These are phyloP conservation scores for Thalassophryne amazonica DNA, from an alignment of 2,797 vertebrate species.

Conservation along the genomic window DNA sequence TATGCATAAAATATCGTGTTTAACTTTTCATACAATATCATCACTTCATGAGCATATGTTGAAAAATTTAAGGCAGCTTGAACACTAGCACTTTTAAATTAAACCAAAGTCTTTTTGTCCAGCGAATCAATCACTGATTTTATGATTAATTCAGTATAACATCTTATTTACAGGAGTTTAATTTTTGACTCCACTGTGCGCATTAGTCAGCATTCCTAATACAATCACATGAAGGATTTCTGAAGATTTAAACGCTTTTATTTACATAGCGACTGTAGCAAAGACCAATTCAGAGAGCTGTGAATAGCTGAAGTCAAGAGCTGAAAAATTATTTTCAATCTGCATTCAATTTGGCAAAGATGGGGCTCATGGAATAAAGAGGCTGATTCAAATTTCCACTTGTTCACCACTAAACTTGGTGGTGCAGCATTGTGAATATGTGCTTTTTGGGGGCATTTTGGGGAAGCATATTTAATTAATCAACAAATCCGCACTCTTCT, in stretches of 20 bases:
- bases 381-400: conserved; percentile 93
- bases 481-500: conserved; percentile 89
- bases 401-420: conserved; percentile 92
- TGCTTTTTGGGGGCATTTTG: conserved; percentile 73
- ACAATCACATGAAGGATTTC: conserved; percentile 81
- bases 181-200: conserved; percentile 19
- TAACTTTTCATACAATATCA: no score
- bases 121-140: neutral
- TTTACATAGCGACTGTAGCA: conserved; percentile 82
- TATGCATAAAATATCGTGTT: no score
- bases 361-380: conserved; percentile 92
- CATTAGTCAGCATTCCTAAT: conserved; percentile 41
- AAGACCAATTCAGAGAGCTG: conserved; percentile 88
- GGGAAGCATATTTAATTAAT: conserved; percentile 83
- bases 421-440: conserved; percentile 88
- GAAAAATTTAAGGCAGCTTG: no score
- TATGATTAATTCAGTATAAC: conserved; percentile 9
- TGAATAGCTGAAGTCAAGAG: conserved; percentile 96
- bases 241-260: conserved; percentile 80
- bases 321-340: conserved; percentile 97
- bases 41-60: no score
- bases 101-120: neutral
- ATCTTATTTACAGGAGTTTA: conserved; percentile 16
- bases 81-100: no score
- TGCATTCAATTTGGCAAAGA: conserved; percentile 97